Base-by-base conservation (phyloP, 2,888 invertebrate species). In the Elegia similella region DNA sequence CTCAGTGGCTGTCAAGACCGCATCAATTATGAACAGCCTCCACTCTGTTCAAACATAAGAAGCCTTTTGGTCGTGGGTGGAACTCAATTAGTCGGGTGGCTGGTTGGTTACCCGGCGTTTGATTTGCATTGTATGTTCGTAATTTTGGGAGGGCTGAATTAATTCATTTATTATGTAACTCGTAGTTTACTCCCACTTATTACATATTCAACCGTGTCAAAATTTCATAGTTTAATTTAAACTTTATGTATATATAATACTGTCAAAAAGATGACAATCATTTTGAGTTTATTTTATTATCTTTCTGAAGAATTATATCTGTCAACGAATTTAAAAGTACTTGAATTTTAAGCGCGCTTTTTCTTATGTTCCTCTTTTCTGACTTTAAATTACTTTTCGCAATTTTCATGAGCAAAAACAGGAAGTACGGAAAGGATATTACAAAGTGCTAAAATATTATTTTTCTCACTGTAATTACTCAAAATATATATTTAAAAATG, bases 301-400 rank as follows among this genome's bases (percentile, higher is more conserved):
- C 5, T 23, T 23, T 23, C 2, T 3, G 5, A 3, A 23, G 5
- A 23, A 23, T 23, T 3, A 23, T 23, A 23, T 23, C 23, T 8
- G n/a, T n/a, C n/a, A 10, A 10, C 5, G 12, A 12, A n/a, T 38
- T 38, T n/a, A n/a, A 38, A 38, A 38, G 12, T 38, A 38, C 38
- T 38, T 16, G 10, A 10, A 34, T 62, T 65, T 59, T 47, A 65
- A 50, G 66, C 53, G 63, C 59, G 60, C 61, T 68, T 62, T 47
- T 55, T 58, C 65, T 69, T 64, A 50, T 52, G 57, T 62, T 59
- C 55, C 44, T 50, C 56, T 61, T 56, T 62, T 58, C 50, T 42
- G 64, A 66, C 57, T 62, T 63, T 55, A 63, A 67, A 67, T 72
- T 61, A 66, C 62, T 68, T 69, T 23, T 34, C 52, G 53, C 62